Evolutionary conservation across 2,888 invertebrate species (phyloP), one percentile per base, ranked within the genome.

Genomic region (Steromphala cineraria): DNA sequence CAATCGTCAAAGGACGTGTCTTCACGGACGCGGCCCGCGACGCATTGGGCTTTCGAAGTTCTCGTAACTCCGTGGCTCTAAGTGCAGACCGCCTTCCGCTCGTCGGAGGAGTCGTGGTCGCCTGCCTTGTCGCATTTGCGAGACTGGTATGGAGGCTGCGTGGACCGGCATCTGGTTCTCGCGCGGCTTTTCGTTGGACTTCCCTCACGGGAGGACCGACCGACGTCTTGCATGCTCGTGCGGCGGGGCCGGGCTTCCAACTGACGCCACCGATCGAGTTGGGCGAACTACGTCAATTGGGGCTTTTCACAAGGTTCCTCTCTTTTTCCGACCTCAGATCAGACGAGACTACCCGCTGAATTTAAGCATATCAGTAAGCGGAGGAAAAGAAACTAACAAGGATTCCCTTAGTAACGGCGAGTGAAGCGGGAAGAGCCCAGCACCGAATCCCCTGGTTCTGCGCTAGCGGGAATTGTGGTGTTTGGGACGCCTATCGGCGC

Each of bases 21-120:
- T 24, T 36, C 36, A 36, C 36, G 36, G 36, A 36, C 36, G 36
- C 36, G 36, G 7, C 36, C 36, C 4, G 36, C 36, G 36, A 79
- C 74, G 78, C 78, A 46, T 46, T 53, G 74, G 76, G 78, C 75
- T 52, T 52, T 40, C 74, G 31, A n/a, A 24, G 56, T n/a, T 28
- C 53, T n/a, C 24, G 55, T 28, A 24, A 56, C 53, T 53, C 53
- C 79, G 80, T 80, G 19, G 56, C 76, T 67, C 67, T 24, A 80
- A 80, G 52, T 80, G n/a, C 62, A 71, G 74, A 78, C 74, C 31
- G 46, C 31, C 28, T 74, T 28, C 71, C 36, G 28, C 71, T 28
- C 71, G 71, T 71, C 31, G 31, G 71, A 71, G n/a, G 71, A 36
- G 71, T 28, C 31, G 36, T 31, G 71, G 71, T 36, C 15, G 71